phyloP scores from a whole-genome alignment of 2,113 vertebrate species.

The Pipra filicauda region DNA sequence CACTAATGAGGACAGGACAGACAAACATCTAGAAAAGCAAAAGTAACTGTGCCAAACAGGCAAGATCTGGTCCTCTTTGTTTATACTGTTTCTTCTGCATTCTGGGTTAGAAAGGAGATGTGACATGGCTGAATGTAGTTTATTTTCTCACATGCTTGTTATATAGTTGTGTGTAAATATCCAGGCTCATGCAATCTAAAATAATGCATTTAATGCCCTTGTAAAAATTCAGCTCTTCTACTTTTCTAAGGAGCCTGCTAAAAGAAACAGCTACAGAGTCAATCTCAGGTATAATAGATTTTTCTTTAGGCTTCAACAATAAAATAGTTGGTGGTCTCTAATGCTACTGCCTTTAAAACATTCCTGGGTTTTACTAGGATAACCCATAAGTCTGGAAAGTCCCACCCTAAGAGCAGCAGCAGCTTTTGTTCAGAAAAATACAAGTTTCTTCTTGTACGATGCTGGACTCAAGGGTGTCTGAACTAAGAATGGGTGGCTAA shows the following conservation, averaged over 20 bases:
- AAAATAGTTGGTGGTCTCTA: slow-evolving; percentile 77
- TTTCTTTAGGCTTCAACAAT: slow-evolving; percentile 69
- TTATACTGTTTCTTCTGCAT: not conserved
- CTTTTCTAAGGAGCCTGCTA: slow-evolving; percentile 17
- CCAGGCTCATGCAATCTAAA: not conserved
- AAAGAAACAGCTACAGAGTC: slow-evolving; percentile 36
- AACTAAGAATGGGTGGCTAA: slow-evolving; percentile 34
- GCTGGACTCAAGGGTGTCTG: slow-evolving; percentile 62
- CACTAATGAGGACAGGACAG: not conserved
- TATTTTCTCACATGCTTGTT: not conserved
- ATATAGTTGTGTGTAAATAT: not conserved
- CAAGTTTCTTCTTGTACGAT: slow-evolving; percentile 64
- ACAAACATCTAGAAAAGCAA: not conserved
- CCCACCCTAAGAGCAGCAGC: slow-evolving; percentile 63
- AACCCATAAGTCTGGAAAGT: slow-evolving; percentile 70
- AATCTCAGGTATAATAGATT: slow-evolving; percentile 41
- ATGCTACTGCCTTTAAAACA: slow-evolving; percentile 70
- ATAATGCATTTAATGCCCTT: not conserved
- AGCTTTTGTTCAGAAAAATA: slow-evolving; percentile 66
- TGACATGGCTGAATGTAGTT: not conserved
- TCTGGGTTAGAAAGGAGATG: not conserved
- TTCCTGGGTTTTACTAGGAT: slow-evolving; percentile 77
- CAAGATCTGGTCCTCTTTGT: not conserved
- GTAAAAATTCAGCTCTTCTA: slow-evolving; percentile 21
- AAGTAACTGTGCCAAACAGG: not conserved